Percentiles rank a stretch among this genome's conserved stretches.
Evolutionary conservation across 1,140 invertebrate genomes (phyloP).

Genomic region (Trinorchestia longiramus): DNA sequence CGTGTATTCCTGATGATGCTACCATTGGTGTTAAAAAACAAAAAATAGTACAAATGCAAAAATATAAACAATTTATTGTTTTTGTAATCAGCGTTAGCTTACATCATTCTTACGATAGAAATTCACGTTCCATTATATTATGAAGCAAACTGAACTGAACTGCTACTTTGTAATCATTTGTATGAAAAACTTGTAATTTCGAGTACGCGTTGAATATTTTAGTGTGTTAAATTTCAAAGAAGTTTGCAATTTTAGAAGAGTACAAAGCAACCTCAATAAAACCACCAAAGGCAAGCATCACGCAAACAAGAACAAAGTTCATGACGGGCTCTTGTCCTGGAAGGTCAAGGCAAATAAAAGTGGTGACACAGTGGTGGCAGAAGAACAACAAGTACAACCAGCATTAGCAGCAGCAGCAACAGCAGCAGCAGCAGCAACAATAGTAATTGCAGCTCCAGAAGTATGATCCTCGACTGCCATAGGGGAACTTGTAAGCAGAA

Average conservation of each 20-base stretch:
- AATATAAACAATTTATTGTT: too few species aligned
- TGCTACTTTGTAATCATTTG: neutral
- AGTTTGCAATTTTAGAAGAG: neutral
- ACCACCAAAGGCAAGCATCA: neutral
- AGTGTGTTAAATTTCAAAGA: neutral
- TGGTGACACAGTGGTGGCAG: too few species aligned
- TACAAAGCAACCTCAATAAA: neutral
- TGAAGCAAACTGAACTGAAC: neutral
- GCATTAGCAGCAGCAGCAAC: neutral
- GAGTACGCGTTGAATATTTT: neutral
- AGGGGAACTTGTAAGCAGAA: neutral
- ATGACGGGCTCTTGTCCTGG: neutral
- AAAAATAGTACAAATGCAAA: too few species aligned
- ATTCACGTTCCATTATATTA: neutral
- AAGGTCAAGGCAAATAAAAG: neutral
- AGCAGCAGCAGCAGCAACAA: neutral
- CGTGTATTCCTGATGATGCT: neutral
- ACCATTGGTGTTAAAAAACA: too few species aligned
- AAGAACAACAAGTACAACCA: too few species aligned
- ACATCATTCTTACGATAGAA: too few species aligned
- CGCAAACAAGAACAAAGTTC: neutral
- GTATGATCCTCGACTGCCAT: neutral
- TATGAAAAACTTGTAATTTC: neutral
- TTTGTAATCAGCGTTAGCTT: too few species aligned
- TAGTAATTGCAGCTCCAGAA: neutral